Base-by-base conservation (phyloP, 2,797 vertebrate genomes). In the Mormyrus hasselquistii region DNA sequence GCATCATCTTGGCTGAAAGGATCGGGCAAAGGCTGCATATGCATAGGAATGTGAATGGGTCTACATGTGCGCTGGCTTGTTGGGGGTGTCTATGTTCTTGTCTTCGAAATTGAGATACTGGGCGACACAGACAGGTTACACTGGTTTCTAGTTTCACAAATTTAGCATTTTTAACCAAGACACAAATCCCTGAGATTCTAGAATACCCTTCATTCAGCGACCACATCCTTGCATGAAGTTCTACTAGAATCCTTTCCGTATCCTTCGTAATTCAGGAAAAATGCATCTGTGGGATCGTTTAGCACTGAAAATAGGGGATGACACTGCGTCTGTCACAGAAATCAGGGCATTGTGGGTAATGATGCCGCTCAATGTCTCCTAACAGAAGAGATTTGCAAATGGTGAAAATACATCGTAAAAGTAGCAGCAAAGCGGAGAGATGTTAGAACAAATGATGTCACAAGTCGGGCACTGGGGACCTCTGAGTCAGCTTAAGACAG, bases 51-150 rank as follows among this genome's bases (percentile, higher is more conserved):
- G 84, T 55, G 85, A 52, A 29, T 6, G 52, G 29, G 25, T 57
- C 49, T 86, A 16, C 29, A 29, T 34, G 85, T 5, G 85, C 25
- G 52, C 14, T 6, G 22, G 52, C 29, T 7, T 86, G 38, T 62
- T 10, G 7, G 34, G 12, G 34, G 85, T 25, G 14, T 86, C 12
- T 85, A 0, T 86, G 49, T 53, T 14, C 22, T n/a, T 29, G 19
- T 12, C n/a, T 52, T 22, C 1, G 50, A 25, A 52, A 22, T 12
- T n/a, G 34, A 41, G 53, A 34, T n/a, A 29, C 22, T 38, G 86
- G 55, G 86, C 57, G 86, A 87, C 85, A 59, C 85, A 87, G 85
- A 87, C 53, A 87, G 52, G 52, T 41, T 52, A 59, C 53, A 38
- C 4, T 59, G 53, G 52, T 87, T 86, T 53, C 25, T 22, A 25